Base-by-base conservation (phyloP, 2,888 invertebrate species). In the Epistrophe grossulariae region DNA sequence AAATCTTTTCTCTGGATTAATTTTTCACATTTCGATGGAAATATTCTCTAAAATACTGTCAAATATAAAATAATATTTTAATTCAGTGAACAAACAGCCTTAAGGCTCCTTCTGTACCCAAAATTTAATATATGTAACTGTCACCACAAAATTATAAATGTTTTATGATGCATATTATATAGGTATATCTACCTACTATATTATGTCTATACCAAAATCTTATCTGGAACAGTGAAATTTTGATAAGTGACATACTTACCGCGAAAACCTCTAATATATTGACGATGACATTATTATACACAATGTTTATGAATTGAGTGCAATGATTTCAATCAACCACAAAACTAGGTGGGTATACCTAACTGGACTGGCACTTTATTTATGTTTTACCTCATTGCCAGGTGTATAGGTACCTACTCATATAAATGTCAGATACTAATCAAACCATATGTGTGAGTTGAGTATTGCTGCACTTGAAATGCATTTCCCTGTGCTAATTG, bases 381-480 rank as follows among this genome's bases (percentile, higher is more conserved):
- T 28, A 55, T 55, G 24, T 15, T 28, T 55, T 9, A 38, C 17
- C 24, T 40, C 19, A 62, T 62, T 62, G 60, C 40, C 19, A 62
- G 40, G 40, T 40, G 24, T 24, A 3, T 24, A 24, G 24, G 24
- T 24, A 24, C 3, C 15, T 13, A 52, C 52, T 52, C 15, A 28
- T 55, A 55, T 35, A 38, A 62, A 40, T 24, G 62, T 43, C 62
- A 59, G 11, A 62, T 62, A 62, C 62, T 43, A 10, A 68, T 68
- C 50, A 50, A 68, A 68, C 45, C 77, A 78, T 83, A 70, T 68
- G 83, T 60, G 83, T 24, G 68, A 62, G 60, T 24, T 24, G 24
- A 1, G n/a, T n/a, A n/a, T 70, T 10, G 38, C 28, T 79, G 59
- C 78, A 83, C 59, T 81, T 76, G 52, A 71, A 78, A 72, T 66